phyloP scores from a whole-genome alignment of 2,888 invertebrate genomes.

The Argyresthia albistria region DNA sequence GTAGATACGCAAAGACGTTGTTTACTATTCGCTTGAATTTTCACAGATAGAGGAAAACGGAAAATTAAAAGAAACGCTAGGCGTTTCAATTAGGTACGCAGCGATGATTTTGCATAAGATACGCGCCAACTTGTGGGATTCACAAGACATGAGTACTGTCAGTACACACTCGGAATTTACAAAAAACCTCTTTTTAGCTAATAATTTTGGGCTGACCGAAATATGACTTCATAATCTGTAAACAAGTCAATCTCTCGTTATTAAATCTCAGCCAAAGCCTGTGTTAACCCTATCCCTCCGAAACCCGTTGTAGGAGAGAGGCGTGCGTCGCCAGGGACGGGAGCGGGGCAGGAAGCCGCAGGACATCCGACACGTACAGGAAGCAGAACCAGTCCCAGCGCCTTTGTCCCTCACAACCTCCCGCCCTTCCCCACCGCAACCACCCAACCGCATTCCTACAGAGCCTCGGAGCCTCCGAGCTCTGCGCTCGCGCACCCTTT shows the following conservation, averaged over 20 bases:
- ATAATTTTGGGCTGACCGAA: too few relatives aligned
- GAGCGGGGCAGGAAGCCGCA: conserved; percentile 68
- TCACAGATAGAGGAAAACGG: background rate
- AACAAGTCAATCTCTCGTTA: too few relatives aligned
- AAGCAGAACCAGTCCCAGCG: conserved; percentile 67
- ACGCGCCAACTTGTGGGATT: too few relatives aligned
- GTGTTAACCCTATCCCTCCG: conserved; percentile 34
- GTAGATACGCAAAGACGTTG: background rate
- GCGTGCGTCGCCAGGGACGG: conserved; percentile 24
- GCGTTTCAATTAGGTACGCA: too few relatives aligned
- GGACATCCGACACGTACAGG: conserved; percentile 74
- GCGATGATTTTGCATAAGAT: too few relatives aligned
- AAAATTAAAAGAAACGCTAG: background rate
- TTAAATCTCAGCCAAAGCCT: too few relatives aligned
- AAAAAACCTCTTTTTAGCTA: too few relatives aligned
- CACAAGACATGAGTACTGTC: too few relatives aligned
- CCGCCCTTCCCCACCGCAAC: conserved; percentile 27
- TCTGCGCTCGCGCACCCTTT: conserved; percentile 43
- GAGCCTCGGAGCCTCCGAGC: conserved; percentile 29
- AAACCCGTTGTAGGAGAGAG: conserved; percentile 34
- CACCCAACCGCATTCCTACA: conserved; percentile 59
- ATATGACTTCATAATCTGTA: too few relatives aligned
- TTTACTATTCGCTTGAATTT: background rate
- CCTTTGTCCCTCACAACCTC: conserved; percentile 63
- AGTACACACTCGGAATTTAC: too few relatives aligned